These are phyloP conservation scores for Asbolus verrucosus DNA, from an alignment of 1,140 invertebrate genomes.

Conservation along the genomic window DNA sequence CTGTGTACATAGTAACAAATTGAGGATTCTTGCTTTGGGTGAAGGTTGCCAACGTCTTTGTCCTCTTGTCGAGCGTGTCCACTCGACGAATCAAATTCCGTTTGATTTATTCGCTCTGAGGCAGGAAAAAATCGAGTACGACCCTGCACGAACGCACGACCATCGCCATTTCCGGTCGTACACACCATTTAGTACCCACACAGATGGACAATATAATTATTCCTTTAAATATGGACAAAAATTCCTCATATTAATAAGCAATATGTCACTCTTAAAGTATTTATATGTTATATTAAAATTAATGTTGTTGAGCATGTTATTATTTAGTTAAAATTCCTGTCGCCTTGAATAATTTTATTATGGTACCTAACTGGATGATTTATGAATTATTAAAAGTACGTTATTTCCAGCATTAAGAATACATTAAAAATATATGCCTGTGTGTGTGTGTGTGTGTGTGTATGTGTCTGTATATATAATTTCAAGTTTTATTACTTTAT, in stretches of 20 bases:
- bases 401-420: constrained; percentile 32
- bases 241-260: constrained; percentile 27
- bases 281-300: constrained; percentile 20
- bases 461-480: constrained; percentile 14
- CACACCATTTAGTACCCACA: constrained; percentile 25
- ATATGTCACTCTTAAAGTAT: constrained; percentile 14
- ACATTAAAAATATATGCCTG: constrained; percentile 35
- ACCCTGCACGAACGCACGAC: no score
- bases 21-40: constrained; percentile 35
- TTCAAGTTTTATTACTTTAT: constrained; percentile 30
- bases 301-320: constrained; percentile 22
- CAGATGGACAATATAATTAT: constrained; percentile 3
- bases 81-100: no score
- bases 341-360: constrained; percentile 41
- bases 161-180: constrained; percentile 4
- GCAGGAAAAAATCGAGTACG: no score
- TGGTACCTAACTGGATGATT: constrained; percentile 36
- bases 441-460: no score
- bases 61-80: no score
- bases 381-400: constrained; percentile 41
- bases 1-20: constrained; percentile 37
- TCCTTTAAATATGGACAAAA: constrained; percentile 1
- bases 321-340: constrained; percentile 35
- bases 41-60: constrained; percentile 33
- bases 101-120: no score